Evolutionary conservation across 2,888 invertebrate genomes (phyloP).

Genomic region (Bimastos eiseni): DNA sequence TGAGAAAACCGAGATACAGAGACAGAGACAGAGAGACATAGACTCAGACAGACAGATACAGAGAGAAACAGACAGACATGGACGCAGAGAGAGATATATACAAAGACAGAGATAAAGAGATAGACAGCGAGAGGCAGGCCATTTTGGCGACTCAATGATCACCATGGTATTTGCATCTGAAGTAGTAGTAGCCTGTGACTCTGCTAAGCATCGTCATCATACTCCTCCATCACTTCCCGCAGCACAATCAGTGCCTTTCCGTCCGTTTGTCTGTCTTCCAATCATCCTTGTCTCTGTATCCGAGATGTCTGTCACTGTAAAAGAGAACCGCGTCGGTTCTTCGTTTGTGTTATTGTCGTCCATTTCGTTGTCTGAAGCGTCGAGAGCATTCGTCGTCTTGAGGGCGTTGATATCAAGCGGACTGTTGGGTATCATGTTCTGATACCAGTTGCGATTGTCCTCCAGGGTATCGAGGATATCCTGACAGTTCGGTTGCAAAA

Average conservation of each 20-base stretch:
- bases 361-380: not conserved
- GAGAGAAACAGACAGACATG: not conserved
- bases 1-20: too few species aligned
- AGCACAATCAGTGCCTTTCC: not conserved
- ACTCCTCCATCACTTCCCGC: not conserved
- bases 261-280: not conserved
- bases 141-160: constrained; percentile 8
- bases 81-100: not conserved
- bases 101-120: not conserved
- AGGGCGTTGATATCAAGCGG: constrained; percentile 65
- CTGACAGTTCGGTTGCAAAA: constrained; percentile 98
- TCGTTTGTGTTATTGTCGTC: constrained; percentile 22
- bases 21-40: not conserved
- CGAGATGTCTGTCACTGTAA: not conserved
- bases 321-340: not conserved
- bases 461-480: constrained; percentile 95
- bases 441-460: constrained; percentile 96
- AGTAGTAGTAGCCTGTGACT: not conserved
- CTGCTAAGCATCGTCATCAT: not conserved
- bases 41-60: not conserved
- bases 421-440: constrained; percentile 87
- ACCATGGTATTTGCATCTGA: constrained; percentile 13
- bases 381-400: too few species aligned
- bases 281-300: not conserved
- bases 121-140: not conserved